Evolutionary conservation across 2,113 vertebrate species (phyloP).

Genomic region (Ibidorhyncha struthersii): DNA sequence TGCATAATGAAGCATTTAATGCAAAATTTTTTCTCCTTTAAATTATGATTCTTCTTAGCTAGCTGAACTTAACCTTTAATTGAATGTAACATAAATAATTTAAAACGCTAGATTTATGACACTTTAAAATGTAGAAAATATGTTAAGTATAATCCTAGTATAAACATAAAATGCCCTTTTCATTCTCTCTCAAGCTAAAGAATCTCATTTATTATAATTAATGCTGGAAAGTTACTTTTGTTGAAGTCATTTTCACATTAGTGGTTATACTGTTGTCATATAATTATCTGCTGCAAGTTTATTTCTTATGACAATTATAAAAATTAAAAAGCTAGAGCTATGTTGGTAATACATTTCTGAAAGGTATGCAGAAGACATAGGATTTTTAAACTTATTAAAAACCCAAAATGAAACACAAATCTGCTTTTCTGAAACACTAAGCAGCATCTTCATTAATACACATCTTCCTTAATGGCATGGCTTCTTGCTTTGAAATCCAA

Average conservation of each 20-base stretch:
- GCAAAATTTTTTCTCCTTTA: neutral
- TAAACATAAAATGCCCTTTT: constrained; percentile 41
- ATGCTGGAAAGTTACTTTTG: constrained; percentile 18
- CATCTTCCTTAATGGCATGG: neutral
- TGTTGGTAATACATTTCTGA: neutral
- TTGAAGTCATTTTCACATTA: constrained; percentile 20
- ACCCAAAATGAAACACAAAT: neutral
- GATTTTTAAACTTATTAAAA: neutral
- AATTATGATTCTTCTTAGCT: neutral
- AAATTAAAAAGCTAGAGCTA: neutral
- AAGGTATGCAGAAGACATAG: neutral
- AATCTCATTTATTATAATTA: constrained; percentile 49
- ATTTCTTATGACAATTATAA: neutral
- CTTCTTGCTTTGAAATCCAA: neutral
- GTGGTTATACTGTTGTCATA: neutral
- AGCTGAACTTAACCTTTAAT: constrained; percentile 38
- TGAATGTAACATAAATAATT: neutral
- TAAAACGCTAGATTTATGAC: constrained; percentile 8
- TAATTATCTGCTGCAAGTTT: neutral
- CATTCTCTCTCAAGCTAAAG: constrained; percentile 1
- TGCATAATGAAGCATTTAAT: neutral
- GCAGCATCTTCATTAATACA: neutral
- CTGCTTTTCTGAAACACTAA: neutral
- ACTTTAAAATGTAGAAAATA: neutral
- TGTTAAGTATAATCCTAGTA: neutral